Base-by-base conservation (phyloP, 2,113 vertebrate species). In the Myotis yumanensis region DNA sequence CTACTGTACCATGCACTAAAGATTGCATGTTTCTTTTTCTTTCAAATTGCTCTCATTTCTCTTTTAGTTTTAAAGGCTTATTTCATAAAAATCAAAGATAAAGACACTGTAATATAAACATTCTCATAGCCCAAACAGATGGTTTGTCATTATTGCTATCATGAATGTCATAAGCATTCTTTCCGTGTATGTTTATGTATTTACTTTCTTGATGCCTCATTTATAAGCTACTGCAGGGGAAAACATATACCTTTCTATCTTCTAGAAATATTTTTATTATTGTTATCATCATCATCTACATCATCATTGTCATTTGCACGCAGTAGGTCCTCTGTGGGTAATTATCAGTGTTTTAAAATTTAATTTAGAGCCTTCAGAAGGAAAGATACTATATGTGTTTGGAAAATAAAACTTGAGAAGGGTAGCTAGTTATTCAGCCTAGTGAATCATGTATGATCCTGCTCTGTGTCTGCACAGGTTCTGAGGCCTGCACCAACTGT, bases 51-150 rank as follows among this genome's bases (percentile, higher is more conserved):
- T 69, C 40, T 90, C 51, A 59, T 77, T 75, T 75, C 9, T 93
- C 32, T 80, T 72, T 91, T 73, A 25, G 35, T 68, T 95, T 95
- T 73, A 92, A 73, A 77, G 2, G 6, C 32, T 93, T 90, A 79
- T 79, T 76, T 84, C 16, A 69, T 43, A 32, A 66, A 95, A 87
- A 94, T 10, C 64, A 68, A 48, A 94, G 25, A 76, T 40, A 48
- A 40, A 83, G 69, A 80, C 46, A 16, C 3, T 59, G 28, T 20
- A 62, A 14, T 62, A 48, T 35, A 86, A 81, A 64, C 71, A 48
- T 48, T 75, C 25, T 46, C 69, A 81, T 87, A 18, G 35, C 11
- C 11, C 25, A 68, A 68, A 85, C 40, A 92, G 52, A 90, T 30
- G 62, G 37, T 59, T 52, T 51, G 11, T 87, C 83, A 25, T 64